Evolutionary conservation across 2,888 invertebrate species (phyloP), one percentile per base, ranked within the genome.

Genomic region (Thymelicus sylvestris): DNA sequence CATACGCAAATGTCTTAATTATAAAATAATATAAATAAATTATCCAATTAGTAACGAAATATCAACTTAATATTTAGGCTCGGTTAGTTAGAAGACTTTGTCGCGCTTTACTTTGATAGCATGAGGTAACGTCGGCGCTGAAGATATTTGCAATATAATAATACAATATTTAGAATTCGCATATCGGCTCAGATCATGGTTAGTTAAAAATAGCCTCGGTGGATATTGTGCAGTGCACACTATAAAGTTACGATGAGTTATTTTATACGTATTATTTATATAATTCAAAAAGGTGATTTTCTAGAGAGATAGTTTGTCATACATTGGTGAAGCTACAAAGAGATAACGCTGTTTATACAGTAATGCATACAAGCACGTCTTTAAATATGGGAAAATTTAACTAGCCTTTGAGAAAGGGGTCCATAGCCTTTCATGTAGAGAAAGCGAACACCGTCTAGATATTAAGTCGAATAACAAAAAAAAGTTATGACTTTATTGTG

Each of bases 31-130:
- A 65, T 74, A 72, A 75, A 80, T 81, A 75, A 80, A 81, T 83
- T 81, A 82, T 77, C 77, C 73, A 76, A 76, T 77, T 76, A 72
- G 67, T 75, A 73, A 72, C 59, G 66, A 74, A 74, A 73, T 78
- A 78, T 79, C 76, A 77, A 78, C 79, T 74, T 71, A 73, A 74
- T 76, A 67, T 65, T 82, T 80, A 84, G 80, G 70, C 78, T 81
- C 77, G 76, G 77, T 80, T 73, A 77, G 73, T 78, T 74, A 75
- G 72, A 78, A 78, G 78, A 77, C 73, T 74, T 81, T 80, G n/a
- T 63, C 41, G 50, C 39, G 24, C 48, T 69, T 69, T 59, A 63
- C 55, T 66, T 55, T 39, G 47, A 67, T 41, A 8, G 41, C 19
- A 41, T 7, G 61, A 15, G 47, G 19, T 19, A 61, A 47, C 55